These are phyloP conservation scores for Suncus etruscus DNA, from an alignment of 2,113 vertebrate species.

Conservation along the genomic window DNA sequence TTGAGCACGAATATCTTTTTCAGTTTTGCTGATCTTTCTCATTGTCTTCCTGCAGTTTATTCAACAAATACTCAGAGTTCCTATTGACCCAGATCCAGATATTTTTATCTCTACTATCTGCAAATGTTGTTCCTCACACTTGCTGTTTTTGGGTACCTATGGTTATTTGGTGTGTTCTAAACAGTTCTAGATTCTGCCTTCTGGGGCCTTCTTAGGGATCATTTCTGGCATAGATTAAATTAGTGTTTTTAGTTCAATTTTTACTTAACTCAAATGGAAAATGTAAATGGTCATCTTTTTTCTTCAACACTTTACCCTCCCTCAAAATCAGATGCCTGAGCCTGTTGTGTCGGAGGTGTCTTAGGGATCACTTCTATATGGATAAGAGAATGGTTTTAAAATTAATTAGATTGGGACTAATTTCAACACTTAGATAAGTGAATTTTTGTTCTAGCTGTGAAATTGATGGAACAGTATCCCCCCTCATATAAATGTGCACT, in stretches of 20 bases:
- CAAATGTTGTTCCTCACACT: background rate
- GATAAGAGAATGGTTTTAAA: background rate
- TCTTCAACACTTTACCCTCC: background rate
- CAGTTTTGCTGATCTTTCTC: background rate
- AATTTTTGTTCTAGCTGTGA: background rate
- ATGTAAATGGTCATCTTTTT: slow-evolving; percentile 34
- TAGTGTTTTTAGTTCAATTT: background rate
- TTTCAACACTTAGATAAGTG: background rate
- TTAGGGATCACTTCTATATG: background rate
- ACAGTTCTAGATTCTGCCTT: background rate
- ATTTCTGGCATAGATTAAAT: background rate
- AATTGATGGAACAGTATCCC: background rate
- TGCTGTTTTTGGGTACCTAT: background rate
- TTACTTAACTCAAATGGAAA: background rate
- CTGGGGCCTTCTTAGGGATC: background rate
- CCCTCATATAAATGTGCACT: background rate
- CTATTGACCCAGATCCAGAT: background rate
- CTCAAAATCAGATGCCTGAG: background rate
- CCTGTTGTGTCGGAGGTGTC: background rate
- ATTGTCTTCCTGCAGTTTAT: background rate
- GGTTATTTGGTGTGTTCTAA: background rate
- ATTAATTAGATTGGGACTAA: background rate
- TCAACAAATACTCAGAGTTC: background rate
- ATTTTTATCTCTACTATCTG: background rate
- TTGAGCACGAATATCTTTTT: background rate